Evolutionary conservation across 1,140 invertebrate genomes (phyloP).

Genomic region (Trichonephila clavata): DNA sequence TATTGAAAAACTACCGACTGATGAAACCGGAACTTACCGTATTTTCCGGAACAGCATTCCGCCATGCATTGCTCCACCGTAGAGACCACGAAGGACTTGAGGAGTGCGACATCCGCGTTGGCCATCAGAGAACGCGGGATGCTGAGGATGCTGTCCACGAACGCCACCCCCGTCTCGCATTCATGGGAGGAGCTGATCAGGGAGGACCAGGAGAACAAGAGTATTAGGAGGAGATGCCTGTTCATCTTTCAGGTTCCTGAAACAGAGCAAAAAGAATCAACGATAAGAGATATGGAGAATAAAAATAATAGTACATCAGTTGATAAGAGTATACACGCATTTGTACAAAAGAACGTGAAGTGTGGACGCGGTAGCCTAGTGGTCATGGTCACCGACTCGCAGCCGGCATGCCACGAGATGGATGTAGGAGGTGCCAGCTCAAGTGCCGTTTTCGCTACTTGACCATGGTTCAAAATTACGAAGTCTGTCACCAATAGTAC

Average conservation of each 20-base stretch:
- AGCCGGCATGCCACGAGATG: too few relatives aligned
- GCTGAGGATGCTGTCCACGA: slow-evolving; percentile 15
- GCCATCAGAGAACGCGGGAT: slow-evolving; percentile 31
- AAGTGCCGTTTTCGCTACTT: too few relatives aligned
- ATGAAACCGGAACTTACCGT: neutral
- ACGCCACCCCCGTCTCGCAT: slow-evolving; percentile 61
- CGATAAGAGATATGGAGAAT: too few relatives aligned
- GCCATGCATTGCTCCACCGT: slow-evolving; percentile 36
- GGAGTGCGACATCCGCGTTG: slow-evolving; percentile 49
- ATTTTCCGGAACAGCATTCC: slow-evolving; percentile 61
- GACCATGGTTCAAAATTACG: too few relatives aligned
- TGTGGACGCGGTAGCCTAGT: too few relatives aligned
- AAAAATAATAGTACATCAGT: too few relatives aligned
- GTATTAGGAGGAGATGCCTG: neutral
- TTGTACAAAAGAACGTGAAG: too few relatives aligned
- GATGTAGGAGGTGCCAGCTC: too few relatives aligned
- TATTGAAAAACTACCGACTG: too few relatives aligned
- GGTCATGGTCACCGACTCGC: too few relatives aligned
- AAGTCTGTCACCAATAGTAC: too few relatives aligned
- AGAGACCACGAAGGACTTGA: neutral
- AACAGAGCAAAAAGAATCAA: neutral
- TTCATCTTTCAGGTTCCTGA: neutral
- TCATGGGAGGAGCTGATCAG: neutral
- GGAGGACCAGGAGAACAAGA: slow-evolving; percentile 38
- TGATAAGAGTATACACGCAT: too few relatives aligned